These are phyloP conservation scores for Nomada lathburiana DNA, from an alignment of 2,888 invertebrate species.

Conservation along the genomic window DNA sequence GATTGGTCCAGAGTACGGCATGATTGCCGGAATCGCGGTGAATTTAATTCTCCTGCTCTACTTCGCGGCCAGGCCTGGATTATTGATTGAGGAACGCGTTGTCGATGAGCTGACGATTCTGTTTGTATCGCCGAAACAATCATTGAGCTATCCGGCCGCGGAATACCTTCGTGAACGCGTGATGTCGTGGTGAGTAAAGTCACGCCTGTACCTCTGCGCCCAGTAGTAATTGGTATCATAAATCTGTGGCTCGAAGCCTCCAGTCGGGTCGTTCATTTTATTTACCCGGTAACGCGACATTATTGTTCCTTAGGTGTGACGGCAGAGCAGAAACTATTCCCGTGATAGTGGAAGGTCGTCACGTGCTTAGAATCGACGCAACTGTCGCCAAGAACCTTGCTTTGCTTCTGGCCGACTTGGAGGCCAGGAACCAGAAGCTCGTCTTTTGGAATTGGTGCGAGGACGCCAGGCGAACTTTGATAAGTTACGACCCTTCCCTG, in stretches of 20 bases:
- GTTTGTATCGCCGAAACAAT: constrained; percentile 79
- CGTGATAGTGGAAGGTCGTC: constrained; percentile 88
- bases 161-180: constrained; percentile 85
- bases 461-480: constrained; percentile 73
- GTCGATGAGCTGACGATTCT: constrained; percentile 84
- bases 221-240: constrained; percentile 19
- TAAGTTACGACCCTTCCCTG: constrained; percentile 75
- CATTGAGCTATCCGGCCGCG: constrained; percentile 86
- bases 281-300: constrained; percentile 9
- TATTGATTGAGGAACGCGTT: constrained; percentile 86
- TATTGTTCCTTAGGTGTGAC: constrained; percentile 77
- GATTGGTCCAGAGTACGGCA: constrained; percentile 89
- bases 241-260: not conserved
- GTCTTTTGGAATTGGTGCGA: constrained; percentile 83
- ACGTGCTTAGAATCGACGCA: constrained; percentile 88
- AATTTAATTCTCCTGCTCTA: constrained; percentile 88
- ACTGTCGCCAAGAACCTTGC: constrained; percentile 87
- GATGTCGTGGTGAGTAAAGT: constrained; percentile 77
- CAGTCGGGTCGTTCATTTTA: constrained; percentile 16
- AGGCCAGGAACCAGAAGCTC: constrained; percentile 77
- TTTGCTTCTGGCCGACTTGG: constrained; percentile 78
- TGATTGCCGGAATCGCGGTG: constrained; percentile 87
- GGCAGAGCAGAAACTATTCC: constrained; percentile 78
- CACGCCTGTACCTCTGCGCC: not conserved
- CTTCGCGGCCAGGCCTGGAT: constrained; percentile 88